A percentile compares a stretch with the other conserved stretches of the same genome.
These are phyloP conservation scores for Dasyurus viverrinus DNA, from an alignment of 2,113 vertebrate genomes.

Conservation along the genomic window DNA sequence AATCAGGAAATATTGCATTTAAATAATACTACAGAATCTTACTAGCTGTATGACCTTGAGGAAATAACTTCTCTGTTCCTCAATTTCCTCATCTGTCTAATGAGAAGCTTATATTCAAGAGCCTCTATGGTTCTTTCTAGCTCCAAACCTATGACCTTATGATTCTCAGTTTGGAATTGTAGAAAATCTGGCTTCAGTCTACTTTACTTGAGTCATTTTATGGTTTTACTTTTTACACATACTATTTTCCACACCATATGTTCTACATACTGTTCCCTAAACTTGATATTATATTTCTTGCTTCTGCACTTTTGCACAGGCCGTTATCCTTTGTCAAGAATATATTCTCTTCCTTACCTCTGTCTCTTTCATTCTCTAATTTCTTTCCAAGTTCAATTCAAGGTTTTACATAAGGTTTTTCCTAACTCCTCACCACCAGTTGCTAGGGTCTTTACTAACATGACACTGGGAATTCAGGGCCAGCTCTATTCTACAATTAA, in stretches of 20 bases:
- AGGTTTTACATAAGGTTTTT: neutral
- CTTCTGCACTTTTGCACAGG: neutral
- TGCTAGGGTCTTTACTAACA: neutral
- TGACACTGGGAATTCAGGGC: neutral
- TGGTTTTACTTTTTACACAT: neutral
- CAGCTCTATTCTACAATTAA: neutral
- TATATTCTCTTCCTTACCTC: neutral
- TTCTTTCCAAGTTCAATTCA: neutral
- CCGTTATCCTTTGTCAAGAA: neutral
- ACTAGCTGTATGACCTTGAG: neutral
- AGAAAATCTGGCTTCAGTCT: neutral
- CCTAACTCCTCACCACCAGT: neutral
- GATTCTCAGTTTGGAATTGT: neutral
- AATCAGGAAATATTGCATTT: neutral
- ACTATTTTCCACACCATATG: neutral
- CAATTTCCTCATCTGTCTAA: neutral
- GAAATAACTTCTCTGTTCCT: neutral
- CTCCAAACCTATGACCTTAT: neutral
- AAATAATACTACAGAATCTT: neutral
- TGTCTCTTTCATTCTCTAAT: neutral
- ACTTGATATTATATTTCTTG: neutral
- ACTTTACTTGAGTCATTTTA: neutral
- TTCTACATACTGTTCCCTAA: neutral
- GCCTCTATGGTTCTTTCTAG: neutral
- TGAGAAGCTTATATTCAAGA: neutral